Evolutionary conservation across 2,113 vertebrate species (phyloP), one percentile per base, ranked within the genome.

Genomic region (Mellivora capensis): DNA sequence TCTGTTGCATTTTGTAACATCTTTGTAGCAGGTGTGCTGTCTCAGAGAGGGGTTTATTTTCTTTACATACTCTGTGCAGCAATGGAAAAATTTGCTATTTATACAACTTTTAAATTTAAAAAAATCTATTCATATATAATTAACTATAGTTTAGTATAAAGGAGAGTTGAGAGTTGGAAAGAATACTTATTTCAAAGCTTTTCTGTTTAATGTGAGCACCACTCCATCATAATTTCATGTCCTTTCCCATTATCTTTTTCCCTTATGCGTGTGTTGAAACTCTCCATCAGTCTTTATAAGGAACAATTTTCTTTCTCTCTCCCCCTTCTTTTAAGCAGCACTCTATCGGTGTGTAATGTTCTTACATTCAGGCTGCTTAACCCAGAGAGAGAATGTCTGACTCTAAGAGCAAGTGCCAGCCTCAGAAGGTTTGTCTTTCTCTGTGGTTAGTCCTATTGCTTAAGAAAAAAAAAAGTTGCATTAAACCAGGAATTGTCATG

Each of bases 161-260:
- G 25, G 11, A 76, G 31, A 2, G 23, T 67, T 86, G 23, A 96
- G 86, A 1, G 6, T 88, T 93, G 49, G 82, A 96, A 84, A 72
- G 13, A 94, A 87, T 23, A 14, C 31, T 81, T 81, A 93, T 76
- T 17, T 62, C 29, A 64, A 77, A 81, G 42, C 7, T 47, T 97
- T 96, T 85, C 85, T 93, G 17, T 88, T 83, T 93, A 92, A 95
- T 95, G 94, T 76, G 20, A 95, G 69, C 52, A 93, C 61, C 44
- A 87, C 54, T 85, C 61, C 64, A 91, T 83, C 77, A 82, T 93
- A 93, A 95, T 87, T 90, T 91, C 57, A 61, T 94, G n/a, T 94
- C 74, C 67, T 90, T 96, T 81, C 29, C 62, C 39, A 82, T n/a
- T 67, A 15, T 87, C 82, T 62, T 72, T 2, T 85, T 90, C 57